A percentile compares a stretch with the other conserved stretches of the same genome.
These are phyloP conservation scores for Prietella phreatophila DNA, from an alignment of 2,113 vertebrate genomes.

Conservation along the genomic window DNA sequence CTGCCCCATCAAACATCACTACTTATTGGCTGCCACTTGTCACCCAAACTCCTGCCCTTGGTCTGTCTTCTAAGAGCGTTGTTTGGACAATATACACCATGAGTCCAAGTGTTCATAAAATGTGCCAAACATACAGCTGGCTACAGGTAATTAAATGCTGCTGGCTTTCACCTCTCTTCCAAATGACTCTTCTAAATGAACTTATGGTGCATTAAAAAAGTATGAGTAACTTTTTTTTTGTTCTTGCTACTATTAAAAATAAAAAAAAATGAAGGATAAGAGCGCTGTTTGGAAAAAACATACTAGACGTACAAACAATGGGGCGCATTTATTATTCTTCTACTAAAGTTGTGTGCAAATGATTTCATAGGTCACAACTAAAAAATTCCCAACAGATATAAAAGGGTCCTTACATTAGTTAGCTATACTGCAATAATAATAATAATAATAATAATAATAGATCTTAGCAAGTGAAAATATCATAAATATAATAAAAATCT, in stretches of 20 bases:
- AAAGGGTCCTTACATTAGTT: no score
- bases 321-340: neutral
- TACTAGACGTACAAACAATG: neutral
- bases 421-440: neutral
- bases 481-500: no score
- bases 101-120: neutral
- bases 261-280: neutral
- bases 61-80: neutral
- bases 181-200: neutral
- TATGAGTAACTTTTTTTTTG: neutral
- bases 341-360: neutral
- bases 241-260: neutral
- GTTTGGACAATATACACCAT: neutral
- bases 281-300: neutral
- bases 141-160: neutral
- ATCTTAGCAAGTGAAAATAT: no score
- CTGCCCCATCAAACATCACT: neutral
- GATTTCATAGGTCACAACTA: neutral
- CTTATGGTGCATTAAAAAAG: neutral
- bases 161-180: slow-evolving; percentile 2
- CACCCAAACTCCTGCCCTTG: slow-evolving; percentile 16
- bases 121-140: neutral
- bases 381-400: neutral
- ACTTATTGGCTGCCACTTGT: neutral
- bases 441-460: no score